Percentiles rank a stretch among this genome's conserved stretches.
phyloP scores from a whole-genome alignment of 2,888 invertebrate species.

The Coelinius sp. region DNA sequence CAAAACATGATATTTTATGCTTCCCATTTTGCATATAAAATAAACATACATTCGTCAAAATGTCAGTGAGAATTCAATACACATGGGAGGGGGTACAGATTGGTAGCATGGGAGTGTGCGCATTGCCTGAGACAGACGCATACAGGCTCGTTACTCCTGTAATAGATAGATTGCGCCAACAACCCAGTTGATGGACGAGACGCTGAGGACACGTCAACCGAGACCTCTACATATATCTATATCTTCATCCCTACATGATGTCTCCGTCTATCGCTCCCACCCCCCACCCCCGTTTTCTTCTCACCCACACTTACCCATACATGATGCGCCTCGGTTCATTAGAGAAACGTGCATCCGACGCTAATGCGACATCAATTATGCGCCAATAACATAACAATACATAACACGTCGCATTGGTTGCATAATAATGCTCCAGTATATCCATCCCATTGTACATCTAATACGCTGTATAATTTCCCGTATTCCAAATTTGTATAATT shows the following conservation, averaged over 20 bases:
- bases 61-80: background rate
- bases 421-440: conserved; percentile 61
- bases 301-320: background rate
- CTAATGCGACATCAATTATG: conserved; percentile 68
- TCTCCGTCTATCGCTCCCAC: conserved; percentile 30
- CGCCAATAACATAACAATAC: conserved; percentile 68
- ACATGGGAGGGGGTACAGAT: background rate
- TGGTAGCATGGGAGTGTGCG: background rate
- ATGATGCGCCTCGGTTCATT: conserved; percentile 59
- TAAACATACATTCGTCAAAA: background rate
- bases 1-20: too few species aligned
- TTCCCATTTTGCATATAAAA: background rate
- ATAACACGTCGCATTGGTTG: conserved; percentile 67
- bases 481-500: background rate
- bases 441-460: conserved; percentile 53
- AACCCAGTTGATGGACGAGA: conserved; percentile 48
- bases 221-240: conserved; percentile 32
- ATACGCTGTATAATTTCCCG: conserved; percentile 59
- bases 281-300: conserved; percentile 25
- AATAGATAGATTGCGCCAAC: conserved; percentile 47
- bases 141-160: conserved; percentile 29
- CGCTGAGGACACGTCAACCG: conserved; percentile 45
- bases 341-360: conserved; percentile 60
- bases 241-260: background rate
- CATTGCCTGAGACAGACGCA: conserved; percentile 12